These are phyloP conservation scores for Cnemophilus loriae DNA, from an alignment of 2,113 vertebrate genomes.

Conservation along the genomic window DNA sequence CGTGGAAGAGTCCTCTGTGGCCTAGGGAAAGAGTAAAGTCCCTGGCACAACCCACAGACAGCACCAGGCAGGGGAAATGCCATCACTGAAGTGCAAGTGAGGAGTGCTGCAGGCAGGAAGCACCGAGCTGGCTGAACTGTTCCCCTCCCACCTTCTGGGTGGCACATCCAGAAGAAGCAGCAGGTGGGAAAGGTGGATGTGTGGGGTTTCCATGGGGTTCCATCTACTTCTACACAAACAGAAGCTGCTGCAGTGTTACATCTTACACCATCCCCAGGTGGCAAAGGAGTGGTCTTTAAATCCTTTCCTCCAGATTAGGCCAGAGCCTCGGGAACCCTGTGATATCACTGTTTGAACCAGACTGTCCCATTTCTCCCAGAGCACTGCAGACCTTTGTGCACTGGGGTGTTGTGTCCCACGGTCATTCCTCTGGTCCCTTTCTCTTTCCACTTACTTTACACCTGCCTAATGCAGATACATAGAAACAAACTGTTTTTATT, in stretches of 20 bases:
- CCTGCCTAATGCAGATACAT: neutral
- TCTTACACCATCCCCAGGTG: neutral
- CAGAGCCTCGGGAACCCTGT: neutral
- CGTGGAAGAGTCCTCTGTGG: neutral
- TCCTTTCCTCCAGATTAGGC: neutral
- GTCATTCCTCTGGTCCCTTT: neutral
- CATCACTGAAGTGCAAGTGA: neutral
- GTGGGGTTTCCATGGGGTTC: neutral
- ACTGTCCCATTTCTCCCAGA: neutral
- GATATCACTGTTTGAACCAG: neutral
- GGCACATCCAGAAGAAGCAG: neutral
- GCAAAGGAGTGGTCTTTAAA: neutral
- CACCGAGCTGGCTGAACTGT: neutral
- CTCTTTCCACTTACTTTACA: neutral
- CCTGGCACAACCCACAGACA: neutral
- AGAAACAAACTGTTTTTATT: neutral
- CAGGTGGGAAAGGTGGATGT: fast-evolving
- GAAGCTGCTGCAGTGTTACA: neutral
- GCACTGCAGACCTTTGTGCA: neutral
- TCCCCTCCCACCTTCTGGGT: neutral
- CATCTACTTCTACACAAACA: neutral
- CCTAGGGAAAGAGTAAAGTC: neutral
- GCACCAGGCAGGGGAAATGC: neutral
- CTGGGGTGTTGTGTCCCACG: neutral
- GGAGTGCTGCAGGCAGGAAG: neutral